phyloP scores from a whole-genome alignment of 64 coral and sea anemone genomes.

The Trachythela sp. region DNA sequence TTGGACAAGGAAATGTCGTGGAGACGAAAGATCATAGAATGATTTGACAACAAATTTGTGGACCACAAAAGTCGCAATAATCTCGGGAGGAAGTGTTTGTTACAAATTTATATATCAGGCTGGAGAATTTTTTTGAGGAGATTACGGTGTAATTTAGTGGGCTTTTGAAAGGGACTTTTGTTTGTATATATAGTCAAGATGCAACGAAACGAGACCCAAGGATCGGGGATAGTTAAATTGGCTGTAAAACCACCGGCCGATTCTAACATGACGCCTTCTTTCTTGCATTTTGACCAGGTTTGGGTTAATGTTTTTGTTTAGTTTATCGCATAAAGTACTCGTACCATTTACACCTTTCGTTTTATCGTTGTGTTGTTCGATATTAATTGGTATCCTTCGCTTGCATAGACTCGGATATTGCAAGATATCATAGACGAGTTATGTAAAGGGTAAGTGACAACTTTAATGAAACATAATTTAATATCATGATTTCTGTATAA shows the following conservation, averaged over 20 bases:
- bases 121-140: background rate
- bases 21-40: background rate
- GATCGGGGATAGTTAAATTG: background rate
- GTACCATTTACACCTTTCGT: background rate
- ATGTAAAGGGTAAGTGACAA: slow-evolving; percentile 63
- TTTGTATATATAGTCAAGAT: background rate
- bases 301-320: background rate
- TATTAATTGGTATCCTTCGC: background rate
- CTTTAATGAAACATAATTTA: background rate
- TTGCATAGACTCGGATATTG: slow-evolving; percentile 61
- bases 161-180: background rate
- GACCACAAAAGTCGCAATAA: background rate
- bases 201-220: background rate
- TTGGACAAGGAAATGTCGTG: background rate
- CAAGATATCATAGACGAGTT: slow-evolving; percentile 73
- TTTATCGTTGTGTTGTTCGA: background rate
- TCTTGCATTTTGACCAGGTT: slow-evolving; percentile 13
- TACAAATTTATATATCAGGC: background rate
- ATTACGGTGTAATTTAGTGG: background rate
- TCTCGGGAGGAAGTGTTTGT: background rate
- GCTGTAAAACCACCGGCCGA: background rate
- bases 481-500: background rate
- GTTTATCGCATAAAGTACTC: background rate
- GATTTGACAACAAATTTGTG: background rate
- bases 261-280: background rate